Conservation (phyloP, 2,797 vertebrate species). For the Selene dorsalis region DNA sequence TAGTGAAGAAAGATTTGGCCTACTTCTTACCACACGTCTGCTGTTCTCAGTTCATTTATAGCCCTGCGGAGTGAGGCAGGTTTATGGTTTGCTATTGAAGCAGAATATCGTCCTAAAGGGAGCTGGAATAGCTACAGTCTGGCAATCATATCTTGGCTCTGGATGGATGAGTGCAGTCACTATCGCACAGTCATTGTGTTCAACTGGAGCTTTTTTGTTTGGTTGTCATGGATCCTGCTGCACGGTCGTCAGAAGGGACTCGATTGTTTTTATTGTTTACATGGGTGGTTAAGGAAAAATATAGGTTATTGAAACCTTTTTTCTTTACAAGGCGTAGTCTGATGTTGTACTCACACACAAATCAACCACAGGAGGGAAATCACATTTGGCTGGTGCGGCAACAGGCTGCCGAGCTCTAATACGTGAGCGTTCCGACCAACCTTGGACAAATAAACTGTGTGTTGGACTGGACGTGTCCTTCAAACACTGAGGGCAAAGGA, state of each 20-base stretch:
- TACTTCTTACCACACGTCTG: slow-evolving; percentile 60
- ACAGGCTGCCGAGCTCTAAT: slow-evolving; percentile 45
- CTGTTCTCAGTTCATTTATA: slow-evolving; percentile 63
- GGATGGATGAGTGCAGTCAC: slow-evolving; percentile 54
- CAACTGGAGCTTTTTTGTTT: slow-evolving; percentile 58
- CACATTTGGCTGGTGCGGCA: slow-evolving; percentile 47
- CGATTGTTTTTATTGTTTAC: slow-evolving; percentile 72
- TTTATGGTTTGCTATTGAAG: slow-evolving; percentile 75
- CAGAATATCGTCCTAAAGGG: slow-evolving; percentile 69
- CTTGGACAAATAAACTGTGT: slow-evolving; percentile 61
- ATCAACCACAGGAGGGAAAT: slow-evolving; percentile 60
- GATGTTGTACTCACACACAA: slow-evolving; percentile 39
- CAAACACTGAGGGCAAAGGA: slow-evolving; percentile 51
- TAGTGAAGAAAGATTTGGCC: slow-evolving; percentile 64
- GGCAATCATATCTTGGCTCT: slow-evolving; percentile 63
- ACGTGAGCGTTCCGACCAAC: slow-evolving; percentile 52
- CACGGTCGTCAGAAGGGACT: slow-evolving; percentile 53
- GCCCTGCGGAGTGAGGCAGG: slow-evolving; percentile 57
- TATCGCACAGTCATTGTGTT: slow-evolving; percentile 64
- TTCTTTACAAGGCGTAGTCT: slow-evolving; percentile 26
- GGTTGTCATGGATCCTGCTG: slow-evolving; percentile 75
- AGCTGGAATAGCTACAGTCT: slow-evolving; percentile 67
- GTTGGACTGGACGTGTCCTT: slow-evolving; percentile 60
- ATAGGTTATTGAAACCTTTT: slow-evolving; percentile 44
- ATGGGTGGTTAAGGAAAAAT: slow-evolving; percentile 62